A percentile compares a stretch with the other conserved stretches of the same genome.
These are phyloP conservation scores for Pocillopora damicornis DNA, from an alignment of 64 coral and sea anemone genomes.

Conservation along the genomic window DNA sequence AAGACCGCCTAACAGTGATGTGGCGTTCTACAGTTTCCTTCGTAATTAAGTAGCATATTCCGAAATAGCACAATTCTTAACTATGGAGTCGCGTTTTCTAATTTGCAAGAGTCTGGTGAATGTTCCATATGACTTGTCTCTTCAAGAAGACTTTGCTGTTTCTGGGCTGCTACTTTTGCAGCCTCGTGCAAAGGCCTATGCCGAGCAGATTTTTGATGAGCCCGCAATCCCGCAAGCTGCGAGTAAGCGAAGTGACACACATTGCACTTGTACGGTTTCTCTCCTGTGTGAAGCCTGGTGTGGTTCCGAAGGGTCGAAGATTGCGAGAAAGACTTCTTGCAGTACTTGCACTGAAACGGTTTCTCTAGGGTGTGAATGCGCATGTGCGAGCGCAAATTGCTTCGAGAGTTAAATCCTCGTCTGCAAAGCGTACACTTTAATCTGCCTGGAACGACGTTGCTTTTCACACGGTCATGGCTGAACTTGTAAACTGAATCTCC, in stretches of 20 bases:
- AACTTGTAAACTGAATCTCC: slow-evolving; percentile 81
- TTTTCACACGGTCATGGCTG: slow-evolving; percentile 53
- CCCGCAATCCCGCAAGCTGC: slow-evolving; percentile 94
- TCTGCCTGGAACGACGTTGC: slow-evolving; percentile 66
- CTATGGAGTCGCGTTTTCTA: slow-evolving; percentile 15
- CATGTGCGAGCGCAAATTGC: slow-evolving; percentile 98
- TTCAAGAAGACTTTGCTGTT: slow-evolving; percentile 16
- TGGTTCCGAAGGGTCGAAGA: slow-evolving; percentile 96
- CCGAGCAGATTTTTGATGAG: slow-evolving; percentile 94
- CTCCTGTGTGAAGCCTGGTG: slow-evolving; percentile 94
- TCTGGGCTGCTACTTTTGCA: slow-evolving; percentile 5
- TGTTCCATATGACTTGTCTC: slow-evolving; percentile 9
- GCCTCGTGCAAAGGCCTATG: slow-evolving; percentile 64
- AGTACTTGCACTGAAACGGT: slow-evolving; percentile 98
- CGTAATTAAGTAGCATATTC: not conserved
- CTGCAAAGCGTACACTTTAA: slow-evolving; percentile 95
- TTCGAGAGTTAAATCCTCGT: slow-evolving; percentile 94
- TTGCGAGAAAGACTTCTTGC: slow-evolving; percentile 96
- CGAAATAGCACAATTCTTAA: not conserved
- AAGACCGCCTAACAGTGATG: not conserved
- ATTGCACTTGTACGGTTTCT: slow-evolving; percentile 96
- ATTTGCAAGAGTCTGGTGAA: slow-evolving; percentile 21
- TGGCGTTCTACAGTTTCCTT: not conserved
- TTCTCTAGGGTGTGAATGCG: slow-evolving; percentile 98
- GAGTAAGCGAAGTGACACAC: slow-evolving; percentile 99